Base-by-base conservation (phyloP, 2,113 vertebrate species). In the Callorhinus ursinus region DNA sequence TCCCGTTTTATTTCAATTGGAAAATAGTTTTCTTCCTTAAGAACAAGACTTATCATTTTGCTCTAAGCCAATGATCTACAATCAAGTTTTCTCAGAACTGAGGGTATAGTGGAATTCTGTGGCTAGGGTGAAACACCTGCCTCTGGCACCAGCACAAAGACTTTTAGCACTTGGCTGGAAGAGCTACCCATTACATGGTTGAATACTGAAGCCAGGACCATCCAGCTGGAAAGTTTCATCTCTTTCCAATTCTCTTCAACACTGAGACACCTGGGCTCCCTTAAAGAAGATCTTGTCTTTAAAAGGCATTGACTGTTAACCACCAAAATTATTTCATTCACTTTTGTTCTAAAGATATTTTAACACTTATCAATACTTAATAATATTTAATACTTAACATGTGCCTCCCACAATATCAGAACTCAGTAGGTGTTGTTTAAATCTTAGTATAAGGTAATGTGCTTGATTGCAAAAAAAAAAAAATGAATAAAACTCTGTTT, bases 271-370 rank as follows among this genome's bases (percentile, higher is more conserved):
- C 31, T 36, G 24, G 61, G 22, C 4, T 76, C 36, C 21, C 65
- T 96, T 81, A 79, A 92, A 71, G 31, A 77, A 79, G 55, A 87
- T 46, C 10, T 28, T 53, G 24, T 69, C 33, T 81, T 88, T 39
- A 53, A 88, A 88, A 55, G 24, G 2, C 39, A 95, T 13, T 83
- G 15, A 9, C 53, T 77, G 14, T 88, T 49, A 59, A 51, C 36
- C 31, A 72, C 18, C 4, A 46, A 89, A 79, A 93, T 65, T 24
- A 80, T 92, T 49, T 79, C n/a, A 42, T 84, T 93, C 39, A 59
- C n/a, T 59, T 88, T 97, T 79, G 67, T 88, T 59, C 90, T 80
- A 46, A 57, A 94, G 91, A 72, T 87, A 84, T 91, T 65, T 83
- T 72, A 69, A 72, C 26, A 72, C 36, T 67, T 92, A 39, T n/a